These are phyloP conservation scores for Telenomus remus DNA, from an alignment of 1,140 invertebrate species.

Conservation along the genomic window DNA sequence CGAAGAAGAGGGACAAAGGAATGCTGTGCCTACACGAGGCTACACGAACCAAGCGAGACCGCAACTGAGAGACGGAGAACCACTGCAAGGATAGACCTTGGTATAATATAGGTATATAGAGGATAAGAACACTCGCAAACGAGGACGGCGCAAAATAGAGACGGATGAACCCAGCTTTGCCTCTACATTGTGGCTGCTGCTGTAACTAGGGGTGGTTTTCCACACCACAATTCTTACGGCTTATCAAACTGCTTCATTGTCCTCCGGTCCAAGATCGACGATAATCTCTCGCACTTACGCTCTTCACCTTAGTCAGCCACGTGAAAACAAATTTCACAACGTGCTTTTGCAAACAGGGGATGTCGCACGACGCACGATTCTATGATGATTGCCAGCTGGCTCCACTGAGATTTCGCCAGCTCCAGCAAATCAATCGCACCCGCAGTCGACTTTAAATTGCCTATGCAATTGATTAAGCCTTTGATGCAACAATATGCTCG, in stretches of 20 bases:
- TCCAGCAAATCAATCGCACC: slow-evolving; percentile 25
- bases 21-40: slow-evolving; percentile 35
- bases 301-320: neutral
- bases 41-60: slow-evolving; percentile 27
- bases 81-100: slow-evolving; percentile 23
- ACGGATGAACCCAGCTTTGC: slow-evolving; percentile 37
- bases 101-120: slow-evolving; percentile 35
- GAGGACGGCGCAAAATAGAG: slow-evolving; percentile 25
- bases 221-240: slow-evolving; percentile 33
- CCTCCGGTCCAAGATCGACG: neutral
- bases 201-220: slow-evolving; percentile 50
- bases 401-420: neutral
- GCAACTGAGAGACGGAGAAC: slow-evolving; percentile 24
- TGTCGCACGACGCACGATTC: too few relatives aligned
- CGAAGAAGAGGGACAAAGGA: slow-evolving; percentile 41
- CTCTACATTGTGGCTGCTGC: slow-evolving; percentile 49
- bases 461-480: slow-evolving; percentile 14
- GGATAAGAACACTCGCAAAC: slow-evolving; percentile 41
- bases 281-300: too few relatives aligned
- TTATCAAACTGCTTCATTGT: slow-evolving; percentile 20
- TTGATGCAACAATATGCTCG: neutral
- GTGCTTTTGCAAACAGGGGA: too few relatives aligned
- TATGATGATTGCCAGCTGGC: slow-evolving; percentile 35
- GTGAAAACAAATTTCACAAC: too few relatives aligned
- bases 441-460: slow-evolving; percentile 14